Base-by-base conservation (phyloP, 2,888 invertebrate genomes). In the Spilosoma lubricipeda region DNA sequence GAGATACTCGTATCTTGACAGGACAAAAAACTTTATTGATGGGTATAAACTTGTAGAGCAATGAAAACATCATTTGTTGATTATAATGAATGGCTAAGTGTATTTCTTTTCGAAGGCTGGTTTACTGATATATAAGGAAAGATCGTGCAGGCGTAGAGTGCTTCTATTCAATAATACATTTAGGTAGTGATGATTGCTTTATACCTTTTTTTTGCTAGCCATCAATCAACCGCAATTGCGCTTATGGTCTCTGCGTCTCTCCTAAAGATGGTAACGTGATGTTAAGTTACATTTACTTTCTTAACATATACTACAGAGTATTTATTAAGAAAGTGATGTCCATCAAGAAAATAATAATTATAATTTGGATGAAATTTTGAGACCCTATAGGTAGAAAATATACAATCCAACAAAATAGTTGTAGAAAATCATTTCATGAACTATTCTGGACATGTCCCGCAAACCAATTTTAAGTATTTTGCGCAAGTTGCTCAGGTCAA, bases 1-100 rank as follows among this genome's bases (percentile, higher is more conserved):
- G 75, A 78, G 81, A 80, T 86, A n/a, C n/a, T n/a, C n/a, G n/a
- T n/a, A 76, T 84, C 79, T 85, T 88, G 89, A 90, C 88, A 87
- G 88, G 82, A 82, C 74, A 84, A 86, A 90, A 89, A 86, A 77
- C 76, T 73, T 83, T 84, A 83, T 84, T 81, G 82, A 82, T 83
- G 83, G 80, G 74, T 78, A 82, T 79, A 70, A 82, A 80, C 82
- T 82, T 81, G 79, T 82, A 78, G 81, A 77, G 83, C 85, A 89
- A 89, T 88, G 86, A 86, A 84, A 85, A 85, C 74, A 84, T 79
- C 74, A 81, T 80, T 84, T 81, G 80, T 80, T 83, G 79, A 78
- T 80, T 75, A 81, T 80, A 82, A 82, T 79, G 78, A 83, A 84
- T 82, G 72, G 81, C 77, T 82, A 80, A 79, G 78, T 77, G 75